Conservation (phyloP, 2,797 vertebrate species). For the Poeciliopsis gracilis region DNA sequence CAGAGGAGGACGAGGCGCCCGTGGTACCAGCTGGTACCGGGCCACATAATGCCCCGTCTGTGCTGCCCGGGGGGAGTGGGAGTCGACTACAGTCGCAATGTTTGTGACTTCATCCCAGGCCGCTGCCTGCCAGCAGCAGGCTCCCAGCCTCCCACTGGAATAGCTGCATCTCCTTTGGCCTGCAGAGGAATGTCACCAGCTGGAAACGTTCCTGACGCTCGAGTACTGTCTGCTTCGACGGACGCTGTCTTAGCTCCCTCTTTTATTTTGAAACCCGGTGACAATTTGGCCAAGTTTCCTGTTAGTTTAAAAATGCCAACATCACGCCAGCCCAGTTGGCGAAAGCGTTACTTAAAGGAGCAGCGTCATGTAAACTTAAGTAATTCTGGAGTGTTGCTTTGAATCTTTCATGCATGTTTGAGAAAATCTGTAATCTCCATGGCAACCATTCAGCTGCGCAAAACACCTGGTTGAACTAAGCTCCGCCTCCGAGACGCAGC, state of each 20-base stretch:
- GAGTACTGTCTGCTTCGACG: neutral
- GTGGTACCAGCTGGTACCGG: slow-evolving; percentile 85
- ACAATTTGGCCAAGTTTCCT: neutral
- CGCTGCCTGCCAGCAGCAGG: slow-evolving; percentile 74
- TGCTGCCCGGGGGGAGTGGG: slow-evolving; percentile 78
- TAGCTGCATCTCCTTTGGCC: slow-evolving; percentile 80
- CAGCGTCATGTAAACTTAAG: too few species aligned
- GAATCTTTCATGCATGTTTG: too few species aligned
- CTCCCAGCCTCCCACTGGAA: slow-evolving; percentile 79
- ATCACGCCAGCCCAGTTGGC: too few species aligned
- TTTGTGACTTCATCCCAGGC: slow-evolving; percentile 84
- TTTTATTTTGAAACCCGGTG: neutral
- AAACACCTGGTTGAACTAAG: too few species aligned
- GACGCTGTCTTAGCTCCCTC: neutral
- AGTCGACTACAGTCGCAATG: slow-evolving; percentile 80
- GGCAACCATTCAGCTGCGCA: too few species aligned
- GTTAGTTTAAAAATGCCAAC: too few species aligned
- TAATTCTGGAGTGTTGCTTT: too few species aligned
- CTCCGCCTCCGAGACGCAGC: too few species aligned
- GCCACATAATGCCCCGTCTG: slow-evolving; percentile 82
- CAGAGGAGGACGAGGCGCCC: slow-evolving; percentile 73
- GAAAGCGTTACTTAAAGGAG: too few species aligned
- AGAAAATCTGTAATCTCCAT: too few species aligned
- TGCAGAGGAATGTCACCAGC: slow-evolving; percentile 39
- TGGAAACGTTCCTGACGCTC: slow-evolving; percentile 36